Conservation (phyloP, 2,888 invertebrate species). For the Scaptomyza reducta region DNA sequence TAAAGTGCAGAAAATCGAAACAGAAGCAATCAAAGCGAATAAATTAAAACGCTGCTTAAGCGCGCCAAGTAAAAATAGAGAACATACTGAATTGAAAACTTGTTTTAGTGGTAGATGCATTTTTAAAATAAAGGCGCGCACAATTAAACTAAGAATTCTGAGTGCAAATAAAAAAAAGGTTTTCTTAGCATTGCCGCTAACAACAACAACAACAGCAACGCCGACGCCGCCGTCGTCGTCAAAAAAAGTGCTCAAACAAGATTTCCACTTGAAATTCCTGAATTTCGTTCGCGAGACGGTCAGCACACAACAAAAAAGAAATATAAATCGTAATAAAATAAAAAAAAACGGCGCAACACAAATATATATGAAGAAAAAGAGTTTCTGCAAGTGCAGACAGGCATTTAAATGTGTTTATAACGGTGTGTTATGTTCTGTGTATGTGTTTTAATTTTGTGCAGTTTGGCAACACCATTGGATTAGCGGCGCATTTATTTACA, state of each 20-base stretch:
- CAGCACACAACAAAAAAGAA: constrained; percentile 31
- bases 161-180: constrained; percentile 35
- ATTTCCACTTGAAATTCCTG: constrained; percentile 80
- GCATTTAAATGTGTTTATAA: constrained; percentile 37
- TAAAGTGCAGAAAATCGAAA: constrained; percentile 44
- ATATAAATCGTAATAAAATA: constrained; percentile 57
- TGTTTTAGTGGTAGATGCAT: constrained; percentile 1
- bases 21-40: constrained; percentile 41
- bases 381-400: constrained; percentile 44
- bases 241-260: constrained; percentile 76
- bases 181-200: constrained; percentile 53
- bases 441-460: constrained; percentile 45
- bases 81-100: constrained; percentile 23
- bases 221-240: constrained; percentile 41
- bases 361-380: constrained; percentile 33
- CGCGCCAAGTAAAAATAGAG: constrained; percentile 20
- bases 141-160: constrained; percentile 39
- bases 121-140: constrained; percentile 32
- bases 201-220: constrained; percentile 40
- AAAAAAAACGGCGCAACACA: constrained; percentile 58
- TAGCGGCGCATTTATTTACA: constrained; percentile 62
- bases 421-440: constrained; percentile 49
- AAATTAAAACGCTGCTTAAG: constrained; percentile 18
- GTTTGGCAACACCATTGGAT: constrained; percentile 55
- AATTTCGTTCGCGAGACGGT: constrained; percentile 68